Base-by-base conservation (phyloP, 1,140 invertebrate species). In the Sinella curviseta region DNA sequence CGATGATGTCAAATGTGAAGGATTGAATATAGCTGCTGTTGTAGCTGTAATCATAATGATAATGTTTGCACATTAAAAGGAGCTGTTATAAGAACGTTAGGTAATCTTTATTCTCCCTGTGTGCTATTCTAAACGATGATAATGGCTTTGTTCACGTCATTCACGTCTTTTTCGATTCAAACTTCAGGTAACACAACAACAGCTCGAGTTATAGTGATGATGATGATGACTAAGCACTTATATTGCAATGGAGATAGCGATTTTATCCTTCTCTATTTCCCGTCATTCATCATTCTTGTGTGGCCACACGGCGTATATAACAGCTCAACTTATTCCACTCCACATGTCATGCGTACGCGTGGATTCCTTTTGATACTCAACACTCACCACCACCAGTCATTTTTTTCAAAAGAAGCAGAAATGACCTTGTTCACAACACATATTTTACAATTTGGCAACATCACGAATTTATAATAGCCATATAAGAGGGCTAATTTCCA, bases 371-470 rank as follows among this genome's bases (percentile, higher is more conserved):
- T 1, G n/a, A 12, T 70, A 8, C 31, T 14, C 65, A 33, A 70
- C 30, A 8, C 8, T 48, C 39, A 48, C 39, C 8, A 31, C 24
- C 28, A 70, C 65, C 65, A 2, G 30, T 48, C 8, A 48, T n/a
- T n/a, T n/a, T n/a, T n/a, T n/a, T n/a, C n/a, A n/a, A n/a, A n/a
- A n/a, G n/a, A n/a, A n/a, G n/a, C 39, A 48, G 20, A 48, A 48
- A 31, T 31, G 31, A 31, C 31, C 65, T 70, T 70, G 31, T 60
- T 60, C 57, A 60, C 57, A 60, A 4, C 3, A 60, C 4, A 60
- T 65, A 65, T n/a, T 16, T 14, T 26, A 65, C 57, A 65, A 70
- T 70, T 70, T 70, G 65, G 65, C 65, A 70, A 70, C 31, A 31
- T n/a, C 57, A 65, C 57, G 57, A 26, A 16, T 14, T 70, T 31